Base-by-base conservation (phyloP, 2,888 invertebrate genomes). In the Dryobota labecula region DNA sequence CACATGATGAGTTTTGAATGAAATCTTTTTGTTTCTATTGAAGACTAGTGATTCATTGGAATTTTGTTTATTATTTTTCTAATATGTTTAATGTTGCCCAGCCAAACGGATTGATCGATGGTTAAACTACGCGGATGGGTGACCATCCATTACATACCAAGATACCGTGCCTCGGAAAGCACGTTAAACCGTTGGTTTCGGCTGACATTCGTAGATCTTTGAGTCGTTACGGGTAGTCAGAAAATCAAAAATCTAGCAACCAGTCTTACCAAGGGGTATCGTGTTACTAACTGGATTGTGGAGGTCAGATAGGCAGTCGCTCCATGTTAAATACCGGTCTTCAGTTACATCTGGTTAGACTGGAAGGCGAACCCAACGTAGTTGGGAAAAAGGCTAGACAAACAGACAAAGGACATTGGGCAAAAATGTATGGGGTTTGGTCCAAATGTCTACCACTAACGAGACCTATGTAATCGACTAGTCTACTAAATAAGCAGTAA, bases 61-160 rank as follows among this genome's bases (percentile, higher is more conserved):
- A 56, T 77, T 54, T 58, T 47, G n/a, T 49, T 78, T 72, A 27
- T 53, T 36, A 13, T 66, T 62, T 66, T 24, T 27, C 4, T 15
- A 11, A 38, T 49, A 24, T 24, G 11, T 13, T 47, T 20, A n/a
- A 9, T 47, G n/a, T n/a, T 47, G 11, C n/a, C 0, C 4, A 47
- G 9, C 9, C 4, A 1, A 9, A 47, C 45, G 2, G n/a, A 3
- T n/a, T 9, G n/a, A n/a, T 11, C 11, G 3, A n/a, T n/a, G n/a
- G n/a, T 47, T 47, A 9, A n/a, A 11, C 47, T 47, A 47, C 47
- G 47, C 47, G 47, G 20, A 47, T 47, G 47, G 47, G n/a, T n/a
- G 47, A 11, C 47, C 11, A 45, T 20, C 45, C n/a, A 20, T 45
- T 45, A 45, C 1, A 45, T 9, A n/a, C n/a, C n/a, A n/a, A n/a